Base-by-base conservation (phyloP, 1,140 invertebrate species). In the Drosophila nikananu region DNA sequence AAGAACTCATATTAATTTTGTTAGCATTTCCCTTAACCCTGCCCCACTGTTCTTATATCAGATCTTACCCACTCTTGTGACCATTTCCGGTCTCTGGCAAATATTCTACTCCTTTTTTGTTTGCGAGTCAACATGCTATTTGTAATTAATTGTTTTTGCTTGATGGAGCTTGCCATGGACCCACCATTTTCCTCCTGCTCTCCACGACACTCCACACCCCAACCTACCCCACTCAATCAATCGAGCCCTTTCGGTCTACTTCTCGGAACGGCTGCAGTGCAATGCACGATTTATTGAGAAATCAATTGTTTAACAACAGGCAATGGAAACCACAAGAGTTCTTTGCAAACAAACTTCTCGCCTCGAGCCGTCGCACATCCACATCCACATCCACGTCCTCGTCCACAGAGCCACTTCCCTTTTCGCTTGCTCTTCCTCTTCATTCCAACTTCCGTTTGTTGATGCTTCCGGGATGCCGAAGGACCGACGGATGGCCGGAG, bases 221-320 rank as follows among this genome's bases (percentile, higher is more conserved):
- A 17, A 8, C 23, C 21, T 17, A 25, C 8, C 60, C 68, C 67
- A 39, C 67, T 52, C 70, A 73, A 74, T 74, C 71, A 73, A 73
- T 74, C 71, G 71, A 74, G 64, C 58, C 64, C 74, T 70, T 78
- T 57, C 64, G 64, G 57, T 67, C 74, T 77, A 66, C 57, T 62
- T 78, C 75, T 68, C 25, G 41, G 57, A 70, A 62, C 48, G 55
- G 51, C 30, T 61, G 75, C 75, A 87, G 83, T 87, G 86, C 83
- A 90, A 81, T 89, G 81, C 67, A 90, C 84, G 84, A 89, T 89
- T 89, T 89, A 89, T 89, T 89, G 86, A 87, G 84, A 89, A 89
- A 90, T 89, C 84, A 89, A 89, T 89, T 89, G 84, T 89, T 89
- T 90, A 89, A 89, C 84, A 89, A 87, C 83, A 87, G 86, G 84